Evolutionary conservation across 2,797 vertebrate genomes (phyloP).

Genomic region (Emydoidea blandingii): DNA sequence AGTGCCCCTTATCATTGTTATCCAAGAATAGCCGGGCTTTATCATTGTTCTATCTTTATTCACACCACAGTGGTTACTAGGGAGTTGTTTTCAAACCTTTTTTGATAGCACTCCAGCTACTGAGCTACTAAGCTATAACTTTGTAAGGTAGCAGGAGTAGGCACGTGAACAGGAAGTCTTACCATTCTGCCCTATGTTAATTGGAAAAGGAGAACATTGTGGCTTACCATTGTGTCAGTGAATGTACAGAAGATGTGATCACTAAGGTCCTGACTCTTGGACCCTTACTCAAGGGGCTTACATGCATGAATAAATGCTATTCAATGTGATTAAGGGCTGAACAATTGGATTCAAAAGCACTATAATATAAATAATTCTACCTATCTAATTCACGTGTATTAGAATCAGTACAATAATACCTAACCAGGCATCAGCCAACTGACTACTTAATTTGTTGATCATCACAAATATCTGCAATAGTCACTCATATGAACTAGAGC

Average conservation of each 20-base stretch:
- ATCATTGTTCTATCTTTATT: background rate
- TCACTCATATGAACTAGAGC: fast-evolving
- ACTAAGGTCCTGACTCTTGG: fast-evolving
- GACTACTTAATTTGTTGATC: background rate
- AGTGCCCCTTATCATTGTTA: background rate
- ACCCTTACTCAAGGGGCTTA: background rate
- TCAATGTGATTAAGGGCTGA: background rate
- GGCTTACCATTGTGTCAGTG: background rate
- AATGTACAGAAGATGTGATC: background rate
- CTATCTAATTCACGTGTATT: background rate
- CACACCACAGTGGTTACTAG: background rate
- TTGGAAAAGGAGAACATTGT: background rate
- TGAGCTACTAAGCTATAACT: background rate
- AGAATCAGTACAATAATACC: background rate
- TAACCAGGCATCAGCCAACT: background rate
- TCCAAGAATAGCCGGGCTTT: background rate
- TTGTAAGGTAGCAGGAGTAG: background rate
- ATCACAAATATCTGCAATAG: background rate
- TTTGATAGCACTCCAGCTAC: background rate
- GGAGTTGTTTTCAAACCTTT: background rate
- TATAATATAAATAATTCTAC: background rate
- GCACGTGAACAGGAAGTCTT: background rate
- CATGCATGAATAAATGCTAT: background rate
- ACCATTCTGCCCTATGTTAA: background rate
- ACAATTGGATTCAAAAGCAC: background rate